Evolutionary conservation across 2,888 invertebrate species (phyloP).

Genomic region (Phaonia tiefii): DNA sequence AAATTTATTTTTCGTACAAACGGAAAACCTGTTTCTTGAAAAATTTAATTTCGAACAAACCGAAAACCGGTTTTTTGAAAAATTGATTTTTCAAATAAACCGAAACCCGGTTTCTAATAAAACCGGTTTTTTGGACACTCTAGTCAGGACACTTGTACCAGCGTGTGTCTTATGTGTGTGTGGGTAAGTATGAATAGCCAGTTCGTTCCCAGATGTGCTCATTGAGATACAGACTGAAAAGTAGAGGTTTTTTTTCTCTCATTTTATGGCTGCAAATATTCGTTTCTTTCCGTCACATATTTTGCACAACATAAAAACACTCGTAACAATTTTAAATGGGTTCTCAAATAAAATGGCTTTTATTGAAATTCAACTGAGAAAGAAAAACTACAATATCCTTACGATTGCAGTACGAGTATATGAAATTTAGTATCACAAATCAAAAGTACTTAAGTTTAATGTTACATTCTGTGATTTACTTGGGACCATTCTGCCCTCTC

Average conservation of each 20-base stretch:
- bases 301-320: slow-evolving; percentile 60
- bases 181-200: too few species aligned
- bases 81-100: too few species aligned
- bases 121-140: too few species aligned
- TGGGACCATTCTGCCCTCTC: not conserved
- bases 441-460: slow-evolving; percentile 56
- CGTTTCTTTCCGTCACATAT: slow-evolving; percentile 57
- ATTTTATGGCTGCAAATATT: slow-evolving; percentile 45
- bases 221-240: slow-evolving; percentile 23
- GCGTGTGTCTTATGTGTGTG: too few species aligned
- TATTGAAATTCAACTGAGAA: slow-evolving; percentile 56
- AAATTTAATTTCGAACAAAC: too few species aligned
- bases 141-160: too few species aligned
- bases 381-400: slow-evolving; percentile 42
- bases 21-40: too few species aligned
- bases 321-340: slow-evolving; percentile 61
- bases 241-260: not conserved
- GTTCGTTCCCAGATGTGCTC: not conserved
- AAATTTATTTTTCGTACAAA: too few species aligned
- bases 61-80: too few species aligned
- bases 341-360: slow-evolving; percentile 56
- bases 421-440: slow-evolving; percentile 59
- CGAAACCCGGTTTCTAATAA: too few species aligned
- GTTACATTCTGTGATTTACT: slow-evolving; percentile 56
- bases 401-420: not conserved